A percentile compares a stretch with the other conserved stretches of the same genome.
phyloP scores from a whole-genome alignment of 2,797 vertebrate species.

The Octomys mimax region DNA sequence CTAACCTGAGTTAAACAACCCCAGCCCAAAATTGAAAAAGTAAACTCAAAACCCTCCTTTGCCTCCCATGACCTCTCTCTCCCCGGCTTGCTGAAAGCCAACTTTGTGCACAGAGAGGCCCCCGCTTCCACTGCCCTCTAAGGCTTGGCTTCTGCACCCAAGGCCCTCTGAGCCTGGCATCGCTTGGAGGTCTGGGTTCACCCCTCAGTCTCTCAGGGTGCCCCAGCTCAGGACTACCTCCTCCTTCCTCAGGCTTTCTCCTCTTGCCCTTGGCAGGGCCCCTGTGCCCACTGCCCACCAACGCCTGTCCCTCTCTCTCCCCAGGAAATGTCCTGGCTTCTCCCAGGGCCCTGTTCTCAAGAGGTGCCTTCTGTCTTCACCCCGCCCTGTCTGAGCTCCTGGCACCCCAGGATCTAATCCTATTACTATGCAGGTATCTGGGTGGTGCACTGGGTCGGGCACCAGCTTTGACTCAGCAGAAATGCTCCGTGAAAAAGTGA shows the following conservation, averaged over 20 bases:
- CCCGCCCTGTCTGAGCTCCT: neutral
- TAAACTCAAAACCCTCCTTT: neutral
- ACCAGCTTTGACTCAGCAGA: neutral
- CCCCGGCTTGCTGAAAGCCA: neutral
- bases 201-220: neutral
- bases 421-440: neutral
- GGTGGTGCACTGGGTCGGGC: neutral
- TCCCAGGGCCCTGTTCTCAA: neutral
- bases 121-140: accelerated
- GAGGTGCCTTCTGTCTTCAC: neutral
- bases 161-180: neutral
- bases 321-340: neutral
- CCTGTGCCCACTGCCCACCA: neutral
- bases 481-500: neutral
- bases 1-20: neutral
- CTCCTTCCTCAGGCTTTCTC: neutral
- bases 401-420: neutral
- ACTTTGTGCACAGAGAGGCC: neutral
- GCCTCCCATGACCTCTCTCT: neutral
- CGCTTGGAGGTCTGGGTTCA: neutral
- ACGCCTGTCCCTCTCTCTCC: accelerated
- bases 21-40: neutral
- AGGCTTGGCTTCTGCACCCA: neutral
- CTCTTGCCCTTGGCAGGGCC: neutral
- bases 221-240: neutral